Evolutionary conservation across 2,113 vertebrate species (phyloP), one percentile per base, ranked within the genome.

Genomic region (Parus major): DNA sequence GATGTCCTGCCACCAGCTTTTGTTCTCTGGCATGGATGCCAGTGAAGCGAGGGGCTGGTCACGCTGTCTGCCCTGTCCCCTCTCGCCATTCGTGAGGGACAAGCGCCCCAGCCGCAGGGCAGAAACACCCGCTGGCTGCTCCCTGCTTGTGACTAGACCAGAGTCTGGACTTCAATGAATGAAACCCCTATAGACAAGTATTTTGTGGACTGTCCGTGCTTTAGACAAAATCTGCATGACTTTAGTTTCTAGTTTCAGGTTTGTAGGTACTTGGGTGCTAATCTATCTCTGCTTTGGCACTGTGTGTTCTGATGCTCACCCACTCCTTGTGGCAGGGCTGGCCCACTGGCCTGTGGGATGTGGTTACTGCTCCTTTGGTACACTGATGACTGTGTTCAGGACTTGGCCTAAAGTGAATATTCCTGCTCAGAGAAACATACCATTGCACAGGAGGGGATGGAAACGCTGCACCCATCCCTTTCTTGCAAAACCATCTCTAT

Each of bases 311-410:
- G 50, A 25, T 68, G 66, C 23, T 71, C 12, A 28, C 29, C 35
- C 0, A 0, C 24, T 71, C 5, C 25, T n/a, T 76, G 70, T 31
- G 56, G 24, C 75, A 47, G 57, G 44, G 35, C 52, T 75, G 75
- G 12, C 57, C 0, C 3, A 15, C 13, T 10, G 27, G 41, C 28
- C 47, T 13, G 0, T 0, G 0, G 57, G 42, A 3, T 15, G 35
- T 0, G 0, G 14, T 20, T 70, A 9, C 1, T 49, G 22, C 19
- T 66, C 5, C 69, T 73, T 86, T 64, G 50, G 35, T 57, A 25
- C 56, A 7, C 35, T 1, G 2, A 7, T 52, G 36, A 14, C 19
- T 2, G 0, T 9, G 4, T 47, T 42, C 68, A 90, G 79, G 21
- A 28, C 33, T 73, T 80, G 71, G 23, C 49, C 46, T 61, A 2